A percentile compares a stretch with the other conserved stretches of the same genome.
phyloP scores from a whole-genome alignment of 2,888 invertebrate genomes.

The Dasysyrphus tricinctus region DNA sequence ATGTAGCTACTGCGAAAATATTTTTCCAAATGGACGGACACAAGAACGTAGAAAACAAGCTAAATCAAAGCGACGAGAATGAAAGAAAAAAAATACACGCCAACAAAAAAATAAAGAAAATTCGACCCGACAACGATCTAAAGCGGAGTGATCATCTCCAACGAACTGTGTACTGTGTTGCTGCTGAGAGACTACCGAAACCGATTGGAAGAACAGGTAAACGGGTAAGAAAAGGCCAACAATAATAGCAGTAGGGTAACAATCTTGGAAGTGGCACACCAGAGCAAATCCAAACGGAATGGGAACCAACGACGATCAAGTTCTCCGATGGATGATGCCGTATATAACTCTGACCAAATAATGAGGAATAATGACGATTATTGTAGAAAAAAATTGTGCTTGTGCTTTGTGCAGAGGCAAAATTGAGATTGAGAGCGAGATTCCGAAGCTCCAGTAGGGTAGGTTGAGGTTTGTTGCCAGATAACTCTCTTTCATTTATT shows the following conservation, averaged over 20 bases:
- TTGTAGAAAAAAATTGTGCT: conserved; percentile 7
- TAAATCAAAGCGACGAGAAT: conserved; percentile 15
- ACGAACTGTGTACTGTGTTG: conserved; percentile 60
- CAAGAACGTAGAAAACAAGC: conserved; percentile 28
- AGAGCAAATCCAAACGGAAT: conserved; percentile 32
- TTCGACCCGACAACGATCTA: conserved; percentile 59
- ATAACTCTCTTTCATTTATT: neutral
- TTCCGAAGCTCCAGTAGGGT: conserved; percentile 19
- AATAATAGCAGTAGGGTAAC: conserved; percentile 47
- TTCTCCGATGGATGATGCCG: conserved; percentile 7
- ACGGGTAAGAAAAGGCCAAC: conserved; percentile 70
- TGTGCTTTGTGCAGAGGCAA: neutral
- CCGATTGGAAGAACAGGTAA: conserved; percentile 62
- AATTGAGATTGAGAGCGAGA: conserved; percentile 23
- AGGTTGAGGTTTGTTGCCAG: conserved; percentile 22
- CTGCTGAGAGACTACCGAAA: conserved; percentile 44
- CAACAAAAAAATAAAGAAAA: conserved; percentile 44
- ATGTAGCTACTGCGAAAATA: conserved; percentile 36
- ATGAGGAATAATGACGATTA: neutral
- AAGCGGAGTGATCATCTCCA: conserved; percentile 58
- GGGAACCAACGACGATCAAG: conserved; percentile 16
- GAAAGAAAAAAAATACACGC: conserved; percentile 47
- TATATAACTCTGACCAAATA: conserved; percentile 11
- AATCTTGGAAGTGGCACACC: conserved; percentile 49
- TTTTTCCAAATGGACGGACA: conserved; percentile 25